These are phyloP conservation scores for Dendrolimus houi DNA, from an alignment of 2,888 invertebrate species.

Conservation along the genomic window DNA sequence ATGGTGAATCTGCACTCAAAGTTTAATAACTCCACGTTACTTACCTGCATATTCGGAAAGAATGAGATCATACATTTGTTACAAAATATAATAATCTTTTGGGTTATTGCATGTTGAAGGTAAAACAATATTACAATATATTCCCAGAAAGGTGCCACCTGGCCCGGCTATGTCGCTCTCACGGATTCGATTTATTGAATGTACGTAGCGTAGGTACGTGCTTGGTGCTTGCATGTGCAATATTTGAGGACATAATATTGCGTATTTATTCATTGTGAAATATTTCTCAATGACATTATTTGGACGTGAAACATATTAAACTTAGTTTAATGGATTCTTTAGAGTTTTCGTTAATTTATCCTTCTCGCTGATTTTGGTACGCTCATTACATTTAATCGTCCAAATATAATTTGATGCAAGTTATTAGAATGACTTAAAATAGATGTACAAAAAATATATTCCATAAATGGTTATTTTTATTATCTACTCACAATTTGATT, in stretches of 20 bases:
- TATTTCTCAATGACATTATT: neutral
- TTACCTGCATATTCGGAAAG: neutral
- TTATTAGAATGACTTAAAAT: neutral
- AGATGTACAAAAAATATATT: no score
- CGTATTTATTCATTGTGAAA: neutral
- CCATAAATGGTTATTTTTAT: no score
- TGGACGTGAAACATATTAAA: neutral
- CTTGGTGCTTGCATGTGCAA: neutral
- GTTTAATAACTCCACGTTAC: neutral
- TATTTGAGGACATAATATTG: neutral
- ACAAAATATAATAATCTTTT: neutral
- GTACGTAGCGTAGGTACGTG: no score
- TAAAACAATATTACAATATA: neutral
- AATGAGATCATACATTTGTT: neutral
- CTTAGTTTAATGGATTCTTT: neutral
- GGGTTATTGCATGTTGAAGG: neutral
- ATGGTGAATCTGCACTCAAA: no score
- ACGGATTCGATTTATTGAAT: neutral
- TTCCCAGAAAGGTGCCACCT: neutral
- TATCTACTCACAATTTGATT: no score
- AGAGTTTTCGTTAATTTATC: neutral
- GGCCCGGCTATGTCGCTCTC: neutral
- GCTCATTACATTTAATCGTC: neutral
- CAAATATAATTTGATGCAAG: neutral
- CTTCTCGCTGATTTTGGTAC: neutral